phyloP scores from a whole-genome alignment of 2,888 invertebrate species.

The Hirtodrosophila cameraria region DNA sequence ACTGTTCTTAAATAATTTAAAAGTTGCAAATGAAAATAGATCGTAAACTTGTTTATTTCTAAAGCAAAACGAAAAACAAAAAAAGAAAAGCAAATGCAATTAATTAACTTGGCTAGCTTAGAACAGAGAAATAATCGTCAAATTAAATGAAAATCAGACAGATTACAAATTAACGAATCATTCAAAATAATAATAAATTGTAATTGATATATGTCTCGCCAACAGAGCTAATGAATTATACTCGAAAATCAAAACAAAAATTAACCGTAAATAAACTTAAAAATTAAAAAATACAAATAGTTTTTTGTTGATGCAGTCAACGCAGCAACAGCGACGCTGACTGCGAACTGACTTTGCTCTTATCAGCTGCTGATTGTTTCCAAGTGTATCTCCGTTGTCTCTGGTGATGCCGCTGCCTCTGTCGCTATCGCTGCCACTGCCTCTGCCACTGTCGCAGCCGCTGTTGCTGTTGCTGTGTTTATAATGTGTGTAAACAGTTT shows the following conservation, averaged over 20 bases:
- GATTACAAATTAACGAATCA: slow-evolving; percentile 19
- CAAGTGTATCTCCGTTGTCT: background rate
- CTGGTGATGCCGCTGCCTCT: background rate
- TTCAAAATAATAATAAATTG: slow-evolving; percentile 28
- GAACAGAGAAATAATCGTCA: slow-evolving; percentile 27
- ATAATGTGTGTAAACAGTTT: slow-evolving; percentile 20
- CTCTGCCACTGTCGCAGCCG: slow-evolving; percentile 3
- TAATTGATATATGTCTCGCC: slow-evolving; percentile 27
- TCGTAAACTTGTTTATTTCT: background rate
- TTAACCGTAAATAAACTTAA: slow-evolving; percentile 40
- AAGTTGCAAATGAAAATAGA: background rate
- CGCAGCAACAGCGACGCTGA: slow-evolving; percentile 1
- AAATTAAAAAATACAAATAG: slow-evolving; percentile 31
- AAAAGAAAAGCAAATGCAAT: slow-evolving; percentile 15
- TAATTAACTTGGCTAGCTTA: slow-evolving; percentile 36
- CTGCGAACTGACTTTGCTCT: slow-evolving; percentile 12
- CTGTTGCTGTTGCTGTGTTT: background rate
- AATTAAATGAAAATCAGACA: slow-evolving; percentile 22
- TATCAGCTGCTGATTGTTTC: slow-evolving; percentile 32
- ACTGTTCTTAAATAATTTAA: too few species aligned
- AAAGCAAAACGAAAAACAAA: background rate
- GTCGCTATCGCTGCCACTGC: background rate
- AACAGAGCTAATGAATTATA: slow-evolving; percentile 21
- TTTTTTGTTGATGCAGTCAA: slow-evolving; percentile 11
- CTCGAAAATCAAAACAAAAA: slow-evolving; percentile 26